Percentiles rank a stretch among this genome's conserved stretches.
These are phyloP conservation scores for Melanerpes aurifrons DNA, from an alignment of 2,113 vertebrate species.

Conservation along the genomic window DNA sequence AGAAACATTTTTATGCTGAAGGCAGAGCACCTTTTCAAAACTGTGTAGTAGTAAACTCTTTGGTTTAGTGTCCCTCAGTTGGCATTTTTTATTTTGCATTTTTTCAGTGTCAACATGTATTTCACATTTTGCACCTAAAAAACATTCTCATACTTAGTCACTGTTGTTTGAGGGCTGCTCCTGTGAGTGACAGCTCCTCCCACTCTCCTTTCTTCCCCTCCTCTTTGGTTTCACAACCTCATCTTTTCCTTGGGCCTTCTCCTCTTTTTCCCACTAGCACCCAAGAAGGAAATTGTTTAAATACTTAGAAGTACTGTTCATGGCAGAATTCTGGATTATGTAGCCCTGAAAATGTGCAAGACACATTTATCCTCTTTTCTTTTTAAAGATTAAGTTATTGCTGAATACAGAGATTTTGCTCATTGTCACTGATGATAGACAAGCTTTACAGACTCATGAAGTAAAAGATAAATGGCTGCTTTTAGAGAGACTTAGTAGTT, in stretches of 20 bases:
- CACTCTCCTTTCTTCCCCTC: background rate
- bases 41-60: background rate
- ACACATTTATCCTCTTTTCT: background rate
- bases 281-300: background rate
- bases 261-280: background rate
- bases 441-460: background rate
- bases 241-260: background rate
- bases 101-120: background rate
- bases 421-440: conserved; percentile 9
- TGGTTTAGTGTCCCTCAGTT: background rate
- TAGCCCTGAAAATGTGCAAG: background rate
- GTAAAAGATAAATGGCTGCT: conserved; percentile 3
- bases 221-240: background rate
- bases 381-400: background rate
- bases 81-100: background rate
- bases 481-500: background rate
- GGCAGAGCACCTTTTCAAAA: background rate
- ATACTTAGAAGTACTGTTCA: background rate
- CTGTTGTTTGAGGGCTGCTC: background rate
- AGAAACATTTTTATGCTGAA: background rate
- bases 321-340: background rate
- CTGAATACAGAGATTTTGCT: background rate
- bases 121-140: background rate
- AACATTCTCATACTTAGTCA: background rate
- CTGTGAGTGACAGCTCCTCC: background rate